Percentiles rank a stretch among this genome's conserved stretches.
phyloP scores from a whole-genome alignment of 2,888 invertebrate genomes.

The Homarus gammarus region DNA sequence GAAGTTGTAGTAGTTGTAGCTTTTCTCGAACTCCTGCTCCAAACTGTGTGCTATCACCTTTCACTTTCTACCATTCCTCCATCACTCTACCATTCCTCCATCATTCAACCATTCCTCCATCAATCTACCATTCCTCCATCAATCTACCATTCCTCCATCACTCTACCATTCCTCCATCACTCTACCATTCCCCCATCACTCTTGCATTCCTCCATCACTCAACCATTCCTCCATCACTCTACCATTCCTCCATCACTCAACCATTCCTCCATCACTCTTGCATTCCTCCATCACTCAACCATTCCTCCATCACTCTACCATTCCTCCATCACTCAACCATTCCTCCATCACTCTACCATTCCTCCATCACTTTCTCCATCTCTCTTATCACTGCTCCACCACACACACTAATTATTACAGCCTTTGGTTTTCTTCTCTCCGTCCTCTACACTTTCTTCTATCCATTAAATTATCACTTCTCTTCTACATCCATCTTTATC shows the following conservation, averaged over 20 bases:
- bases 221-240: neutral
- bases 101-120: neutral
- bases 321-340: neutral
- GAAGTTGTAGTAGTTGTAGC: too few species aligned
- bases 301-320: neutral
- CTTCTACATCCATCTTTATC: too few species aligned
- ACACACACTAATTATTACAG: too few species aligned
- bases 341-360: neutral
- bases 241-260: neutral
- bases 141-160: neutral
- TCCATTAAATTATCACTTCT: too few species aligned
- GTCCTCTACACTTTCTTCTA: too few species aligned
- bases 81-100: neutral
- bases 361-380: conserved; percentile 19
- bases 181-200: neutral
- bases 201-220: neutral
- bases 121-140: neutral
- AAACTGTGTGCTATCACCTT: too few species aligned
- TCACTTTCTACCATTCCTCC: neutral
- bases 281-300: neutral
- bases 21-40: too few species aligned
- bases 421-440: too few species aligned
- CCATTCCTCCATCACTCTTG: neutral
- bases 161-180: neutral
- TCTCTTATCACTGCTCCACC: neutral